A percentile compares a stretch with the other conserved stretches of the same genome.
Conservation (phyloP, 2,113 vertebrate species). For the Chaetodon auriga region DNA sequence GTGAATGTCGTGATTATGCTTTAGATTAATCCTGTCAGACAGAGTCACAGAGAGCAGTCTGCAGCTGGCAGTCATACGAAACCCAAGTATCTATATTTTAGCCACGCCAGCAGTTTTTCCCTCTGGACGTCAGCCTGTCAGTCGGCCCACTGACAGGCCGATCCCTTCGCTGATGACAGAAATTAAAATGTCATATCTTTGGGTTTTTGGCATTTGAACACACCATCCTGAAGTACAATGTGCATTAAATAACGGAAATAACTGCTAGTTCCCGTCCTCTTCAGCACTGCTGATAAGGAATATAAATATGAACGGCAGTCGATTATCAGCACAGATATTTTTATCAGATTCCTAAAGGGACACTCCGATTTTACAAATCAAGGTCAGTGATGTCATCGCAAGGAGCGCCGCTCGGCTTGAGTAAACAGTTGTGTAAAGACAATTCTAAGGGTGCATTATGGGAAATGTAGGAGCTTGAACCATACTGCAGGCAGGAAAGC, state of each 20-base stretch:
- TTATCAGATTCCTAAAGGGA: background rate
- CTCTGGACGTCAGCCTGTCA: background rate
- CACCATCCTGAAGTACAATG: no score
- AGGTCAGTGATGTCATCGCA: background rate
- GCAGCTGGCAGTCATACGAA: background rate
- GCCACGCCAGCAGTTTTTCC: background rate
- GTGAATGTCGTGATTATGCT: background rate
- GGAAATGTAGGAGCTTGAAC: background rate
- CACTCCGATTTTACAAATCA: no score
- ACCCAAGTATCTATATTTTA: background rate
- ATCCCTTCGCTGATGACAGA: background rate
- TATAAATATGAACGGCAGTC: background rate
- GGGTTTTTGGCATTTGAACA: no score
- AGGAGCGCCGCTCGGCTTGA: background rate
- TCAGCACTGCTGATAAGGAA: background rate
- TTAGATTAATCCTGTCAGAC: background rate
- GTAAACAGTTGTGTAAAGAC: background rate
- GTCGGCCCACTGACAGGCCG: background rate
- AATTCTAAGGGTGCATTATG: background rate
- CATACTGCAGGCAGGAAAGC: background rate
- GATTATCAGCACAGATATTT: background rate
- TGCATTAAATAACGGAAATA: background rate
- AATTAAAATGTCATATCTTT: no score
- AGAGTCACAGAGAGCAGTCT: no score
- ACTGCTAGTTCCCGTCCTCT: background rate